Evolutionary conservation across 2,113 vertebrate genomes (phyloP).

Genomic region (Psilopsiagon aurifrons): DNA sequence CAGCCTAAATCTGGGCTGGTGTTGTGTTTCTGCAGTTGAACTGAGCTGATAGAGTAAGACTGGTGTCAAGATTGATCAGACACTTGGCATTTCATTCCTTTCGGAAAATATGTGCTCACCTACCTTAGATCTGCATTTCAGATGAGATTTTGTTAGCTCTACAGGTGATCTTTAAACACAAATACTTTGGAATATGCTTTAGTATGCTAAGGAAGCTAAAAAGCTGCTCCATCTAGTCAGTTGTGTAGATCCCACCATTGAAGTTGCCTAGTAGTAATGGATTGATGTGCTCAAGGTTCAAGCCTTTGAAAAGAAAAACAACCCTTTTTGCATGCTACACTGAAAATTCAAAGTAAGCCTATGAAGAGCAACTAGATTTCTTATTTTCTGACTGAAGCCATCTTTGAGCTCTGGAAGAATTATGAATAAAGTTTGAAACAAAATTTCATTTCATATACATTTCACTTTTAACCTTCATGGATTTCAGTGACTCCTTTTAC

Average conservation of each 20-base stretch:
- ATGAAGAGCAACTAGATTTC: background rate
- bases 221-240: background rate
- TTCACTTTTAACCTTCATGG: background rate
- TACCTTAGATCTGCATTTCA: background rate
- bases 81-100: background rate
- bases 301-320: background rate
- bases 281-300: background rate
- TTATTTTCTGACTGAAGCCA: background rate
- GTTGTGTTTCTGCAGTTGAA: background rate
- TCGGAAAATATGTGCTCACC: background rate
- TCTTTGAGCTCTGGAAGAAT: background rate
- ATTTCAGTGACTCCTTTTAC: background rate
- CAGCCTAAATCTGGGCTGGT: background rate
- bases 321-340: background rate
- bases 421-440: background rate
- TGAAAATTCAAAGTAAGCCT: background rate
- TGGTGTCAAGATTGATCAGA: background rate
- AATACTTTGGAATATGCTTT: background rate
- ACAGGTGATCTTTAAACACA: background rate
- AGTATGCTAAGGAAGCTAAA: background rate
- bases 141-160: background rate
- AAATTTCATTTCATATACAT: background rate
- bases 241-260: background rate
- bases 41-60: background rate
- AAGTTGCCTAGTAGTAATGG: background rate